Base-by-base conservation (phyloP, 2,113 vertebrate species). In the Meriones unguiculatus region DNA sequence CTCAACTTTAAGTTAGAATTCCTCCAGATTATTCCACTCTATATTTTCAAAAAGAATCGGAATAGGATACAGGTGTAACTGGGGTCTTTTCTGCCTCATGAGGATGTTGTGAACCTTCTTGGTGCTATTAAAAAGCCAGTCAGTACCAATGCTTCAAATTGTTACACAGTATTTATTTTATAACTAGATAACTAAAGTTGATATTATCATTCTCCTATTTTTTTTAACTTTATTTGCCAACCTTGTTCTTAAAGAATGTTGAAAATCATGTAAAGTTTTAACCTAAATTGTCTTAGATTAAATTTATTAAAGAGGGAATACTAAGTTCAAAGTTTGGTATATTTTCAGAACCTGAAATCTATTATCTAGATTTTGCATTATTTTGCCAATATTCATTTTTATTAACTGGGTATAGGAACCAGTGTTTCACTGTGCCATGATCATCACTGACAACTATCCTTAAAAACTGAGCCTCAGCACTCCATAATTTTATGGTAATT, bases 371-470 rank as follows among this genome's bases (percentile, higher is more conserved):
- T 67, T 80, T 82, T 69, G 52, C 5, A 64, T 86, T 11, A 5
- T 59, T 97, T 87, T 88, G 17, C 17, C 12, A 90, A 90, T n/a
- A 82, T 78, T 38, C 24, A 75, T 15, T 46, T 28, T 69, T 90
- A 38, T 8, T 22, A 73, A 11, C 38, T 52, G 28, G 30, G 12
- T 12, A 35, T 72, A n/a, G n/a, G 41, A 62, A 52, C 15, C 69
- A 38, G 14, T 32, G 65, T 50, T 65, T 72, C 46, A 69, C 65
- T 54, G 22, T 22, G 57, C 12, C 0, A 5, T 14, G 20, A 46
- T 54, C 25, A 52, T 17, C 76, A 52, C 11, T 67, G 46, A 41
- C 20, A 38, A 38, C 20, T 73, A 30, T 41, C 18, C 78, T 50
- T 64, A 86, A 92, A 50, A 57, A 54, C 12, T 50, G 50, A 78